A percentile compares a stretch with the other conserved stretches of the same genome.
Conservation (phyloP, 2,888 invertebrate genomes). For the Acrobasis suavella region DNA sequence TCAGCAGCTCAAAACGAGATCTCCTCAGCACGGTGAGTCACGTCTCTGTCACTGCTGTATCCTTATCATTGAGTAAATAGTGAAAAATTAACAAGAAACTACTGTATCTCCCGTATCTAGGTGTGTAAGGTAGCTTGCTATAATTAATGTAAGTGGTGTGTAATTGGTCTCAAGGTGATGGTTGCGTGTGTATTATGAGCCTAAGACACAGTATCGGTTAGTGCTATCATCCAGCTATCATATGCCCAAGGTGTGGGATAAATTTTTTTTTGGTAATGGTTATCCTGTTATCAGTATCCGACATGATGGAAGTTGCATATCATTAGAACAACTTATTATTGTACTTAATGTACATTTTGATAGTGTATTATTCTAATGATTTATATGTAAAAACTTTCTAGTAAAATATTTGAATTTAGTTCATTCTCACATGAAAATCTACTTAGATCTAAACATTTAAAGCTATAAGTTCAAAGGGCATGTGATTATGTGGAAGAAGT, state of each 20-base stretch:
- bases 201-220: not conserved
- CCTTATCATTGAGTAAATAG: constrained; percentile 11
- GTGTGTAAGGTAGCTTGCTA: not conserved
- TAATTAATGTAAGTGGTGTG: constrained; percentile 21
- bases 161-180: constrained; percentile 19
- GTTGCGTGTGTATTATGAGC: constrained; percentile 1
- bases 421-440: too few species aligned
- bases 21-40: constrained; percentile 87
- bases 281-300: not conserved
- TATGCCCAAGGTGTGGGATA: too few species aligned
- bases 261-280: not conserved
- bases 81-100: not conserved
- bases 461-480: too few species aligned
- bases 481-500: too few species aligned
- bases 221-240: constrained; percentile 14
- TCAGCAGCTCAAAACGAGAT: constrained; percentile 90
- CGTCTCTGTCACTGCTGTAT: constrained; percentile 8
- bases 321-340: too few species aligned
- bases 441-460: too few species aligned
- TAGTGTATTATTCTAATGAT: too few species aligned
- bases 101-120: not conserved
- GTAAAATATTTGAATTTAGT: too few species aligned
- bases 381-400: too few species aligned
- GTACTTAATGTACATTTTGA: too few species aligned
- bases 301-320: not conserved